Conservation (phyloP, 2,888 invertebrate genomes). For the Aphrophora alni region DNA sequence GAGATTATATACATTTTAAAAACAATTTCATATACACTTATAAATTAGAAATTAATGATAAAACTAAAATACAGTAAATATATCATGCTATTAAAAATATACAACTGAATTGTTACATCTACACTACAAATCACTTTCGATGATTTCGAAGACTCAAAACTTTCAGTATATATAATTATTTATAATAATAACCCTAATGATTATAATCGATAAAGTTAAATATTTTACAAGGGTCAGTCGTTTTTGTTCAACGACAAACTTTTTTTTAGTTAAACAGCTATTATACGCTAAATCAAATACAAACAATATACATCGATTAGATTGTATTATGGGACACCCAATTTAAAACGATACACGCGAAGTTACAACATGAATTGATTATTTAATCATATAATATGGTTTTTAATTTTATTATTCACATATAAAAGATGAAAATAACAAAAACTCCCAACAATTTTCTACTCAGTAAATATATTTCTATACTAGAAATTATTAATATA, state of each 20-base stretch:
- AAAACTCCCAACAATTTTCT: background rate
- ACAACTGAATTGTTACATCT: conserved; percentile 33
- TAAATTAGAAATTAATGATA: conserved; percentile 7
- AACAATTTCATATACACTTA: conserved; percentile 7
- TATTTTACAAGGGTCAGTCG: conserved; percentile 31
- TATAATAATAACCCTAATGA: conserved; percentile 36
- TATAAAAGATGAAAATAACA: background rate
- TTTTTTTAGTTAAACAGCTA: background rate
- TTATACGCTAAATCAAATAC: background rate
- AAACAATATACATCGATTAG: background rate
- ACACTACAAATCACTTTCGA: conserved; percentile 39
- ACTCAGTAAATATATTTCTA: background rate
- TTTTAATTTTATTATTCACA: background rate
- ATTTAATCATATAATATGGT: background rate
- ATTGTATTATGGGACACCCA: background rate
- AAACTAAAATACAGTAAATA: conserved; percentile 17
- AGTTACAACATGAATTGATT: background rate
- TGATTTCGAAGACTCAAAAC: conserved; percentile 41
- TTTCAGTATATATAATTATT: conserved; percentile 35
- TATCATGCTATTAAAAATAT: conserved; percentile 27
- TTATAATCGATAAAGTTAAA: conserved; percentile 36
- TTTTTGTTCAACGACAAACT: background rate
- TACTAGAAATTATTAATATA: background rate
- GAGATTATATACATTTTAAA: background rate
- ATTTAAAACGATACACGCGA: background rate